Conservation (phyloP, 2,888 invertebrate species). For the Margaritifera margaritifera region DNA sequence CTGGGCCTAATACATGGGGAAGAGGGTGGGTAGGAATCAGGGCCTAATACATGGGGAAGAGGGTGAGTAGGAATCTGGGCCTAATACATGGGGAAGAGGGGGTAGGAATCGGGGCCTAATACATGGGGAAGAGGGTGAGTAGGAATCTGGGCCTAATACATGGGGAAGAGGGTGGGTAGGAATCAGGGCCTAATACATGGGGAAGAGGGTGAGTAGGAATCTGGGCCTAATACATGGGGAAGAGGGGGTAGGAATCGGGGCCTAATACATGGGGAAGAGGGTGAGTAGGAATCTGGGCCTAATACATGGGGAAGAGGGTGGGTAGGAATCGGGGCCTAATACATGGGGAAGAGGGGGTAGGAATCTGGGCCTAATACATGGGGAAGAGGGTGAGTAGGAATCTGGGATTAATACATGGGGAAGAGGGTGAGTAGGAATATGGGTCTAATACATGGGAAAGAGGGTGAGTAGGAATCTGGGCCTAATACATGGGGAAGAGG, state of each 20-base stretch:
- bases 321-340: no score
- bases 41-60: conserved; percentile 66
- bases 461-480: no score
- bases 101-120: no score
- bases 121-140: conserved; percentile 60
- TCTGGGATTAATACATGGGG: no score
- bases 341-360: conserved; percentile 59
- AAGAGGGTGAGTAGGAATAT: conserved; percentile 39
- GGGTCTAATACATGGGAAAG: neutral
- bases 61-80: conserved; percentile 31
- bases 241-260: no score
- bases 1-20: neutral
- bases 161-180: neutral
- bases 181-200: no score
- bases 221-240: neutral
- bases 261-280: conserved; percentile 61
- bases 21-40: neutral
- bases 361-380: neutral
- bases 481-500: conserved; percentile 65
- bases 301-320: neutral
- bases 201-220: conserved; percentile 41
- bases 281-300: conserved; percentile 22
- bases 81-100: neutral
- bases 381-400: neutral
- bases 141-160: neutral